Base-by-base conservation (phyloP, 2,888 invertebrate species). In the Andrena fulva region DNA sequence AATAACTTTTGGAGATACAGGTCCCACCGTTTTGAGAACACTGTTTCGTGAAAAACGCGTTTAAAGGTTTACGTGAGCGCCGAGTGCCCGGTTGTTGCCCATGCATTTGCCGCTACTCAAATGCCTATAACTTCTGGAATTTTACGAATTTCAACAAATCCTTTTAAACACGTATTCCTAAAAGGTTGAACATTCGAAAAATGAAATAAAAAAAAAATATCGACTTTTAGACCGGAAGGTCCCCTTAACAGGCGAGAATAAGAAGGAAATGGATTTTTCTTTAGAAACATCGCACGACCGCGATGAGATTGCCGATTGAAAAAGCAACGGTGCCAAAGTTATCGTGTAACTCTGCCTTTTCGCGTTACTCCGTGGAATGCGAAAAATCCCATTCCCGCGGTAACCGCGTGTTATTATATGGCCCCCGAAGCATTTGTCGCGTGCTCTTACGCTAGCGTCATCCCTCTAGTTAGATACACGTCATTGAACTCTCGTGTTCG, bases 381-480 rank as follows among this genome's bases (percentile, higher is more conserved):
- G 7, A 16, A 42, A 54, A 80, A 60, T 60, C 16, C 42, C 7
- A 59, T 31, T 74, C 42, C 73, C 35, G 69, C 70, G 56, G 29
- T 62, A 70, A 72, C 63, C 63, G 64, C 48, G 64, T 76, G 64
- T 76, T 85, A 77, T 72, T 56, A 62, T 72, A 59, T 66, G 76
- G 42, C 62, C 73, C 73, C 50, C 48, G 6, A 69, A 77, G 76
- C 69, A 59, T 62, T 70, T 64, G 66, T 66, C 68, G 82, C 85
- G 77, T 78, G 81, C 76, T 84, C 84, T 75, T 70, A 42, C 33
- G 74, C 35, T 82, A 85, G 83, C 86, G 85, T 86, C 88, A 88
- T 86, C 86, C 85, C 86, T 77, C 77, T 74, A 87, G 86, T 86
- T 88, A 88, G 87, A 88, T 82, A 69, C 87, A 79, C 86, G 87